Percentiles rank a stretch among this genome's conserved stretches.
These are phyloP conservation scores for Eledona agricola DNA, from an alignment of 2,888 invertebrate genomes.

Conservation along the genomic window DNA sequence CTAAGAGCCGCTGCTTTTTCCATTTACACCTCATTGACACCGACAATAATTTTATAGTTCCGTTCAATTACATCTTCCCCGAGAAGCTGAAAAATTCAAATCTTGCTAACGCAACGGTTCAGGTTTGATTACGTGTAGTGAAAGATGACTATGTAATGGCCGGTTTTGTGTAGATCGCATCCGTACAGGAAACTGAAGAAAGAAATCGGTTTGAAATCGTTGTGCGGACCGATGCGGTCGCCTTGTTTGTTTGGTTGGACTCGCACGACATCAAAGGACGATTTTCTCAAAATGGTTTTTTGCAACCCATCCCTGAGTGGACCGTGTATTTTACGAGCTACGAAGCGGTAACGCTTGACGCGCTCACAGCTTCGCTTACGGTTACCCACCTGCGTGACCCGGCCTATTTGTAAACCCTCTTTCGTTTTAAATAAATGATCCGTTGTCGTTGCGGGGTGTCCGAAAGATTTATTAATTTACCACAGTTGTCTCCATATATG, in stretches of 20 bases:
- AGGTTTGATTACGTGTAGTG: slow-evolving; percentile 4
- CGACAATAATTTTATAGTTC: slow-evolving; percentile 61
- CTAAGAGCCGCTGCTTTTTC: slow-evolving; percentile 61
- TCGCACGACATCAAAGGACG: slow-evolving; percentile 65
- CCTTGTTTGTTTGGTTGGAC: slow-evolving; percentile 78
- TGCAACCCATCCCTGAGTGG: slow-evolving; percentile 48
- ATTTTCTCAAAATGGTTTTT: slow-evolving; percentile 82
- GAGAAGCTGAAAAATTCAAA: slow-evolving; percentile 66
- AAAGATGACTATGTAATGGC: background rate
- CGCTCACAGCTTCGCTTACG: slow-evolving; percentile 47
- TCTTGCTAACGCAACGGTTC: slow-evolving; percentile 65
- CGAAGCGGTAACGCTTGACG: slow-evolving; percentile 39
- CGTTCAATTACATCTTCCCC: slow-evolving; percentile 77
- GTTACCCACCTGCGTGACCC: slow-evolving; percentile 51
- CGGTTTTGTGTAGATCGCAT: slow-evolving; percentile 16
- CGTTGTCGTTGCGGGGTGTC: background rate
- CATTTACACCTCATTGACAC: slow-evolving; percentile 60
- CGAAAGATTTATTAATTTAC: too few species aligned
- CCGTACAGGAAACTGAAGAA: slow-evolving; percentile 35
- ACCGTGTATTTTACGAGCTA: slow-evolving; percentile 49
- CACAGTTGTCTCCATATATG: too few species aligned
- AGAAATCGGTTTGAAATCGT: slow-evolving; percentile 55
- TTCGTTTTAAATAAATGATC: too few species aligned
- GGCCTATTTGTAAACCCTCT: slow-evolving; percentile 22
- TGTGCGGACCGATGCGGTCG: slow-evolving; percentile 65